Conservation (phyloP, 2,797 vertebrate species). For the Tenualosa ilisha region DNA sequence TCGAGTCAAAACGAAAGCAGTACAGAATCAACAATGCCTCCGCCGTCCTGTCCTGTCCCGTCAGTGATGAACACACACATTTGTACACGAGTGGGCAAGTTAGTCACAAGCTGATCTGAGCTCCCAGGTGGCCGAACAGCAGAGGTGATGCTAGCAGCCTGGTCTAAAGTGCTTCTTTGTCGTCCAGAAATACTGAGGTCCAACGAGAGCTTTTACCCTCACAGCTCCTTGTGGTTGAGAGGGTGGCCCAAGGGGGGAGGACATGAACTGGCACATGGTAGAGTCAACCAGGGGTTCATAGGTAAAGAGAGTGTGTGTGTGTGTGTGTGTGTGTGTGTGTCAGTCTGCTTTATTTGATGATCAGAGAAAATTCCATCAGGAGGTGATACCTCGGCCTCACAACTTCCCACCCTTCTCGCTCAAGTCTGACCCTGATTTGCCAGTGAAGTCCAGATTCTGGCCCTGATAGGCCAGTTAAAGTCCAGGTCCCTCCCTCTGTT, state of each 20-base stretch:
- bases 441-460: not conserved
- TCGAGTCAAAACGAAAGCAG: not conserved
- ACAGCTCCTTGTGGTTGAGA: conserved; percentile 26
- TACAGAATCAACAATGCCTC: conserved; percentile 30
- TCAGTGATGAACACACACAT: conserved; percentile 47
- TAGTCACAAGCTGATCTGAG: not conserved
- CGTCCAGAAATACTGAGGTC: conserved; percentile 69
- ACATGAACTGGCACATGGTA: not conserved
- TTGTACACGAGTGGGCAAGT: conserved; percentile 38
- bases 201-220: conserved; percentile 52
- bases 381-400: not conserved
- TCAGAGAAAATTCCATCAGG: not conserved
- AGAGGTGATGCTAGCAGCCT: conserved; percentile 49
- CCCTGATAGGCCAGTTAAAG: not conserved
- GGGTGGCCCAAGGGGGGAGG: not conserved
- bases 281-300: not conserved
- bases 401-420: not conserved
- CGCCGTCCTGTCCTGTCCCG: not conserved
- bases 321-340: not conserved
- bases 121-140: conserved; percentile 48
- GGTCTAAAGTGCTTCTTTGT: conserved; percentile 75
- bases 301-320: not conserved
- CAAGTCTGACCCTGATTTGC: not conserved
- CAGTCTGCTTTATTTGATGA: conserved; percentile 1
- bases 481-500: not conserved